A percentile compares a stretch with the other conserved stretches of the same genome.
These are phyloP conservation scores for Cyanoderma ruficeps DNA, from an alignment of 2,113 vertebrate genomes.

Conservation along the genomic window DNA sequence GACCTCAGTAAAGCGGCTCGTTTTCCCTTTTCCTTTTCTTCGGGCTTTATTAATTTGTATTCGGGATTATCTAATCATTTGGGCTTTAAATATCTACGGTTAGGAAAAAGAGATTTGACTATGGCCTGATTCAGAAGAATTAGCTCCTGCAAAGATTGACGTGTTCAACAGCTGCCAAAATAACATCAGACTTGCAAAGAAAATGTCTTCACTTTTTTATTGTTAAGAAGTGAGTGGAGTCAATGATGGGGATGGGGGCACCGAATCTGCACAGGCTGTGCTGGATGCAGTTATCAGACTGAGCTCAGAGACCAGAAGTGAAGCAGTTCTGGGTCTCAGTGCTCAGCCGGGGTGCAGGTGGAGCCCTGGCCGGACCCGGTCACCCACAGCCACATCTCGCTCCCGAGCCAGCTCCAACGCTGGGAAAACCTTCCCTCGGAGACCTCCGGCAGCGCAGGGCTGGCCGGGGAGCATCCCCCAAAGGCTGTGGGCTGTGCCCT, in stretches of 20 bases:
- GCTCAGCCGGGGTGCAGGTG: accelerated
- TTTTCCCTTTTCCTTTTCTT: not conserved
- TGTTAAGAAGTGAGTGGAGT: not conserved
- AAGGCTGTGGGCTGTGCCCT: not conserved
- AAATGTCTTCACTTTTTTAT: not conserved
- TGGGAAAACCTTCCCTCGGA: not conserved
- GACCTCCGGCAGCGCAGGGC: accelerated
- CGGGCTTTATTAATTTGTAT: not conserved
- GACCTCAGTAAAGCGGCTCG: not conserved
- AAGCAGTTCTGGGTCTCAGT: not conserved
- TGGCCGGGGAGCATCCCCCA: not conserved
- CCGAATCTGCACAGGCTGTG: not conserved
- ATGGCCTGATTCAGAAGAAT: not conserved
- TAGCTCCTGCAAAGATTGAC: not conserved
- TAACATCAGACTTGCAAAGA: not conserved
- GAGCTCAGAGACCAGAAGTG: not conserved
- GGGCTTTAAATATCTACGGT: conserved; percentile 4
- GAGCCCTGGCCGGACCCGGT: not conserved
- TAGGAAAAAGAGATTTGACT: not conserved
- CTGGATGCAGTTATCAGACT: not conserved
- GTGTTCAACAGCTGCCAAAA: conserved; percentile 4
- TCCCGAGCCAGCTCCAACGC: accelerated
- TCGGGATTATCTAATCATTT: not conserved
- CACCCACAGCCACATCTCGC: accelerated
- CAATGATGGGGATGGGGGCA: not conserved